Evolutionary conservation across 1,140 invertebrate species (phyloP).

Genomic region (Lethrus apterus): DNA sequence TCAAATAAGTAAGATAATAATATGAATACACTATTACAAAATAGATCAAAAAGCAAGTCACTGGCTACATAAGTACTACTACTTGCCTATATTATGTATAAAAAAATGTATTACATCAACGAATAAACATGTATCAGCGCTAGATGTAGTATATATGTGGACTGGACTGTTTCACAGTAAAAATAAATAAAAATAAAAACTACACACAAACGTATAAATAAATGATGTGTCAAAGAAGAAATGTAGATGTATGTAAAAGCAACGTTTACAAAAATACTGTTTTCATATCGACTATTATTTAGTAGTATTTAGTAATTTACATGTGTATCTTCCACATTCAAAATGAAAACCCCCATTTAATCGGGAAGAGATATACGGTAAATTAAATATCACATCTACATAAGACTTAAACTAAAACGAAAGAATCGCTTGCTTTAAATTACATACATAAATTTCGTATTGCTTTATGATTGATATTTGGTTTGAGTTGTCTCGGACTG

Average conservation of each 20-base stretch:
- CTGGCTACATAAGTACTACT: constrained; percentile 12
- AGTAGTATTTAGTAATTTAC: neutral
- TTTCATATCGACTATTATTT: neutral
- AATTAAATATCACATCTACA: constrained; percentile 18
- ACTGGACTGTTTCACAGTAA: neutral
- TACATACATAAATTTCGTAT: constrained; percentile 5
- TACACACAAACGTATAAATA: neutral
- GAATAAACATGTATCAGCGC: neutral
- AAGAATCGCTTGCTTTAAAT: too few relatives aligned
- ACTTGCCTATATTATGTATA: constrained; percentile 2
- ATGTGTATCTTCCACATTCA: neutral
- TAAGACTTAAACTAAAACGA: constrained; percentile 12
- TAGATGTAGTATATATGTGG: neutral
- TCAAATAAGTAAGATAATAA: constrained; percentile 2
- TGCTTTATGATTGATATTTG: constrained; percentile 19
- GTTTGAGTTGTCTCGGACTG: constrained; percentile 8
- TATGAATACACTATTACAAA: neutral
- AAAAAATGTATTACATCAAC: neutral
- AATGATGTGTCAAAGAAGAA: neutral
- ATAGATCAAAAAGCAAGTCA: constrained; percentile 3
- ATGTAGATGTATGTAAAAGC: constrained; percentile 4
- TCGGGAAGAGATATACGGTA: constrained; percentile 2
- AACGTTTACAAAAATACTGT: constrained; percentile 13
- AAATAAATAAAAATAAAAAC: neutral
- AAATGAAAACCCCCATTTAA: neutral